Evolutionary conservation across 1,140 invertebrate species (phyloP), one percentile per base, ranked within the genome.

Genomic region (Pseudomyrmex dendroicus): DNA sequence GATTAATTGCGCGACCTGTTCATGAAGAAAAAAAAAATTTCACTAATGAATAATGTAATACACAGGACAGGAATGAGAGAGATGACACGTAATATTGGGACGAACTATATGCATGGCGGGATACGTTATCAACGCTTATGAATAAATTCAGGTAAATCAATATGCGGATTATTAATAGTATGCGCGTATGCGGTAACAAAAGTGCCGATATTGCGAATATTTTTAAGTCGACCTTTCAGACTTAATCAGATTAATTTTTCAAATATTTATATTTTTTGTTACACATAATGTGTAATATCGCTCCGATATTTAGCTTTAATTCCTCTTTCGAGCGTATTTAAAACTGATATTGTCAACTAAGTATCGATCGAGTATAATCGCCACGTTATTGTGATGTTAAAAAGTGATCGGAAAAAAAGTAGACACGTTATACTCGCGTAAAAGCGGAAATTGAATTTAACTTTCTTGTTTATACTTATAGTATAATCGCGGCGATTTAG

Each of bases 101-200:
- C 76, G 8, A 70, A 70, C 64, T 68, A 48, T 57, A 78, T 57
- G 12, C 66, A 59, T 17, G 44, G 66, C 46, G 12, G 46, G 54
- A 72, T 80, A 59, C 7, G 54, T 72, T 80, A 78, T 70, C 76
- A 78, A 59, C 35, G 76, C 46, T 78, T 78, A 72, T 80, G 76
- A 80, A 80, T 72, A 80, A 66, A 80, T 72, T 80, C 76, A 80
- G 66, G 76, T 72, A 80, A 61, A 80, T 80, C 76, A 80, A 80
- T 80, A 80, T 61, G 68, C 54, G 22, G 54, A 70, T 80, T 80
- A 80, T 80, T 80, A 80, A 80, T 80, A 80, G 76, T 59, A 80
- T 17, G 56, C 64, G 76, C 64, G 44, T 80, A 25, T 50, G 46
- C 44, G 44, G 59, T 70, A 80, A 80, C 66, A 70, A 78, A 70